Evolutionary conservation across 1,140 invertebrate genomes (phyloP).

Genomic region (Caenorhabditis briggsae): DNA sequence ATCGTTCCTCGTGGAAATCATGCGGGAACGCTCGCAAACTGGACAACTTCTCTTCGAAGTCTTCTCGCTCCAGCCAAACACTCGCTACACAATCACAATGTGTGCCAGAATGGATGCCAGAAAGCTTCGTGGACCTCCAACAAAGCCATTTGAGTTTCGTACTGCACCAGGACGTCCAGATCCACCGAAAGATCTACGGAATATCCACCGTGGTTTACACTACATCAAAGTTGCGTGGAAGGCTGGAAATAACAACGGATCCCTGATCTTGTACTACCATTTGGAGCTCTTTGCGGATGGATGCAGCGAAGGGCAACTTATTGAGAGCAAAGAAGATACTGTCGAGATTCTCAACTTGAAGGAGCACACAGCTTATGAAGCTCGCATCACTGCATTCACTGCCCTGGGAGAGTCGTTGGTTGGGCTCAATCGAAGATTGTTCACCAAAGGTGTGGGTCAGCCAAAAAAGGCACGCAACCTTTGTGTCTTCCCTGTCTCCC

Average conservation of each 20-base stretch:
- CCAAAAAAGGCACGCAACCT: neutral
- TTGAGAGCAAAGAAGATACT: neutral
- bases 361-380: neutral
- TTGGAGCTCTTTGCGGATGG: neutral
- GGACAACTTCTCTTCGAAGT: too few species aligned
- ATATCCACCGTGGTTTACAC: neutral
- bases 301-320: neutral
- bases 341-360: neutral
- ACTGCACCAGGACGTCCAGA: conserved; percentile 25
- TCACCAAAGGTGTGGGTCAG: neutral
- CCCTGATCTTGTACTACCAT: neutral
- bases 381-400: neutral
- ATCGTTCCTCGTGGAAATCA: too few species aligned
- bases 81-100: neutral
- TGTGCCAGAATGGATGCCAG: neutral
- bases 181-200: neutral
- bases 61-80: neutral
- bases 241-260: neutral
- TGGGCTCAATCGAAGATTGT: too few species aligned
- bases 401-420: conserved; percentile 4
- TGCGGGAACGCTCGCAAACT: too few species aligned
- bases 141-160: neutral
- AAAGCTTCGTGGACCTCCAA: neutral
- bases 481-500: neutral
- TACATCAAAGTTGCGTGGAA: neutral